Conservation (phyloP, 2,797 vertebrate genomes). For the Anguilla megastoma region DNA sequence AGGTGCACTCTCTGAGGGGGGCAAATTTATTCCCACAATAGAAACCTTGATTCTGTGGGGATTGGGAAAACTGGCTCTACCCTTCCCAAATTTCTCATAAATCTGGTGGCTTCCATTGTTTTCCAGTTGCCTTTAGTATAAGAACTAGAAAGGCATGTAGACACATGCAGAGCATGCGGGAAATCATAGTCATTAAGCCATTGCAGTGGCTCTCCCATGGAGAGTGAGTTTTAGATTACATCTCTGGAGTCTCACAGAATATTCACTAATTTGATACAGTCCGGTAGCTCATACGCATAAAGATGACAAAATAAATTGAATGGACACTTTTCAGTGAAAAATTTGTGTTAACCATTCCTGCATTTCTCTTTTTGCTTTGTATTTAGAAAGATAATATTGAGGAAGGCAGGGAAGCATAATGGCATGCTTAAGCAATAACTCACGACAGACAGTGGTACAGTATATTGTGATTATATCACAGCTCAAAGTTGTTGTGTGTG, state of each 20-base stretch:
- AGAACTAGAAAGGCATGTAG: neutral
- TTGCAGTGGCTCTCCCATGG: neutral
- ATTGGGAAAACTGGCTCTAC: neutral
- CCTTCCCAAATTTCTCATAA: neutral
- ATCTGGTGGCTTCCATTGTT: neutral
- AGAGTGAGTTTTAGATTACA: neutral
- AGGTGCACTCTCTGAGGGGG: neutral
- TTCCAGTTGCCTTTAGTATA: neutral
- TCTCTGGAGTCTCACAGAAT: neutral
- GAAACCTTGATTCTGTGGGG: constrained; percentile 18
- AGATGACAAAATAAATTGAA: neutral
- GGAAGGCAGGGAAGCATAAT: neutral
- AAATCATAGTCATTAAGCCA: neutral
- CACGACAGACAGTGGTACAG: too few species aligned
- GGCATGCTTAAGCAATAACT: neutral
- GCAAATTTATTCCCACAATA: neutral
- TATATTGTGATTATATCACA: too few species aligned
- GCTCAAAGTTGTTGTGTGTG: too few species aligned
- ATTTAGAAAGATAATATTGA: neutral
- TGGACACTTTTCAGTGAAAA: neutral
- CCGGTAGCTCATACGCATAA: neutral
- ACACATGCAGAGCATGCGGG: neutral
- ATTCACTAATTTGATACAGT: neutral
- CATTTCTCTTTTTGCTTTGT: neutral
- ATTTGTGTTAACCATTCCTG: neutral